These are phyloP conservation scores for Eolophus roseicapilla DNA, from an alignment of 2,113 vertebrate genomes.

Conservation along the genomic window DNA sequence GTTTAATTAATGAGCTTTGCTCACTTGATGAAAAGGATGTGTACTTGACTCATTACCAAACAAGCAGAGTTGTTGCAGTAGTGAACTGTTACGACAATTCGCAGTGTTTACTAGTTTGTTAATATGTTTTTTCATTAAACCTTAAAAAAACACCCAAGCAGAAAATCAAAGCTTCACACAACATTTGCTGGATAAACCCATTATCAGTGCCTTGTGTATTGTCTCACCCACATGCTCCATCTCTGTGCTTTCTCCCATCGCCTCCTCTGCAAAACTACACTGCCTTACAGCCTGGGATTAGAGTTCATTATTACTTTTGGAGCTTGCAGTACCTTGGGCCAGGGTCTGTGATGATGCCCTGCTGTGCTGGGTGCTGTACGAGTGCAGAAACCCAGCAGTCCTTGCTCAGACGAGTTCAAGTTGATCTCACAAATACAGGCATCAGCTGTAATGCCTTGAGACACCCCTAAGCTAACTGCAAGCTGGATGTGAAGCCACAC, in stretches of 20 bases:
- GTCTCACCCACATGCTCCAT: background rate
- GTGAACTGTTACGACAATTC: constrained; percentile 17
- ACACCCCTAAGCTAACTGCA: background rate
- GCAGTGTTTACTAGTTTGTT: constrained; percentile 20
- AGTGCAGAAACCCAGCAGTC: background rate
- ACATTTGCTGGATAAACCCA: background rate
- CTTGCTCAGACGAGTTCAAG: background rate
- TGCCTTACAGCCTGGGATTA: background rate
- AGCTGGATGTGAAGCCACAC: background rate
- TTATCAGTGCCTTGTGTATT: constrained; percentile 20
- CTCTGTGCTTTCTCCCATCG: background rate
- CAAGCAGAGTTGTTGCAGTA: background rate
- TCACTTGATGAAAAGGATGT: constrained; percentile 26
- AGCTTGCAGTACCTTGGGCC: background rate
- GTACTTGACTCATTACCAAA: constrained; percentile 4
- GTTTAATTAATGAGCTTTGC: constrained; percentile 53
- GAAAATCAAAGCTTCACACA: constrained; percentile 35
- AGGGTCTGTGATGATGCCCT: background rate
- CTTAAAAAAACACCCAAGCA: background rate
- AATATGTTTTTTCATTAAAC: constrained; percentile 21
- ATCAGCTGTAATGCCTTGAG: background rate
- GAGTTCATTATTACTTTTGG: background rate
- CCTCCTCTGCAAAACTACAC: background rate
- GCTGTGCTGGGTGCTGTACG: background rate
- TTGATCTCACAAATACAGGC: background rate